A percentile compares a stretch with the other conserved stretches of the same genome.
These are phyloP conservation scores for Lateolabrax maculatus DNA, from an alignment of 2,797 vertebrate genomes.

Conservation along the genomic window DNA sequence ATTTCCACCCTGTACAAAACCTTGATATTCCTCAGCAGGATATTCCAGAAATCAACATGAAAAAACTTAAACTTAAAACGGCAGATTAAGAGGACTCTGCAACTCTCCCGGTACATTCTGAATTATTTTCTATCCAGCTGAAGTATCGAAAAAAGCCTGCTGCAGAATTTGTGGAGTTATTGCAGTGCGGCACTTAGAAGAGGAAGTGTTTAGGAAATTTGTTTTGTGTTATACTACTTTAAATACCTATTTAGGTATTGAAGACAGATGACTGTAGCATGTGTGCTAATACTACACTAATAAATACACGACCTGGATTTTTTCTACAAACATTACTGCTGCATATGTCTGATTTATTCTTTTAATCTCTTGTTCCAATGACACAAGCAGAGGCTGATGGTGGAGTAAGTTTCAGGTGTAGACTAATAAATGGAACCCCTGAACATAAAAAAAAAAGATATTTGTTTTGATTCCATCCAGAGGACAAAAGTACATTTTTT, in stretches of 20 bases:
- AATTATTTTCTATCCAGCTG: neutral
- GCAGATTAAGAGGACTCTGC: neutral
- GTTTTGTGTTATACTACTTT: neutral
- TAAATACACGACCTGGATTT: neutral
- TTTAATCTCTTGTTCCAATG: constrained; percentile 13
- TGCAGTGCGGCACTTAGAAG: neutral
- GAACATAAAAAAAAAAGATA: neutral
- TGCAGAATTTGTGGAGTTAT: neutral
- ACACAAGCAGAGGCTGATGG: neutral
- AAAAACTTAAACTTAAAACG: neutral
- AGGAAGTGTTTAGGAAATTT: neutral
- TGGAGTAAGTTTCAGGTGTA: constrained; percentile 13
- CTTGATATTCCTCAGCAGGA: neutral
- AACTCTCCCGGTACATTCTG: neutral
- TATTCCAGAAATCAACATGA: neutral
- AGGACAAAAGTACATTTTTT: neutral
- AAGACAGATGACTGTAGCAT: too few species aligned
- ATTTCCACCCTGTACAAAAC: neutral
- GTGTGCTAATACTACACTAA: neutral
- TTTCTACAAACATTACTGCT: neutral
- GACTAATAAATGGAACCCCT: neutral
- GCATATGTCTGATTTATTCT: constrained; percentile 25
- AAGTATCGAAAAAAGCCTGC: neutral
- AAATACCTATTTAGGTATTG: neutral
- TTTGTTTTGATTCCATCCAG: neutral